These are phyloP conservation scores for Hyposoter dolosus DNA, from an alignment of 2,888 invertebrate genomes.

Conservation along the genomic window DNA sequence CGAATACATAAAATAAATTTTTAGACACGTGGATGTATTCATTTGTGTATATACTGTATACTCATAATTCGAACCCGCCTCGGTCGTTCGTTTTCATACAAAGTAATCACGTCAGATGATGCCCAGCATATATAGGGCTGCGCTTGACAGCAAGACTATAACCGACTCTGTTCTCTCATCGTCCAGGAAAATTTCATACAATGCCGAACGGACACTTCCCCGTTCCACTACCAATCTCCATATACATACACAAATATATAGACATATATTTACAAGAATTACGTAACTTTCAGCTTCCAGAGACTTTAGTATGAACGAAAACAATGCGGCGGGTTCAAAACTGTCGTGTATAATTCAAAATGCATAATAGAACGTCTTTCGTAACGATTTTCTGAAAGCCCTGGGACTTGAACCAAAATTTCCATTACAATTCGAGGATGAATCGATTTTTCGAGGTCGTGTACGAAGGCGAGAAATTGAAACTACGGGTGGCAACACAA, in stretches of 20 bases:
- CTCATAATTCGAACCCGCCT: conserved; percentile 58
- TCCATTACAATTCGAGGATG: background rate
- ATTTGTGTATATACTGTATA: background rate
- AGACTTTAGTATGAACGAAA: background rate
- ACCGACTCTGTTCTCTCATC: conserved; percentile 72
- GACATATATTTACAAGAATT: conserved; percentile 36
- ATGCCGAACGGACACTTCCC: conserved; percentile 31
- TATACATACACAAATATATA: conserved; percentile 1
- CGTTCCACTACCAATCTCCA: conserved; percentile 13
- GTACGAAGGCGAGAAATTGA: background rate
- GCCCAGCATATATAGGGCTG: conserved; percentile 72
- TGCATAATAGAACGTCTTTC: background rate
- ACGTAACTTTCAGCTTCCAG: conserved; percentile 61
- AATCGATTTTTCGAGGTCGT: background rate
- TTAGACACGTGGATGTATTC: background rate
- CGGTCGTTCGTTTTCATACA: conserved; percentile 77
- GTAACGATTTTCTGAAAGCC: background rate
- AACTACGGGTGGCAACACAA: background rate
- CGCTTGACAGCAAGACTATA: conserved; percentile 82
- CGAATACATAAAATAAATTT: background rate
- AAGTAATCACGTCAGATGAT: conserved; percentile 80
- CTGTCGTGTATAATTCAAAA: background rate
- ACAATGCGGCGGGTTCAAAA: background rate
- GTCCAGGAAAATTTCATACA: conserved; percentile 54
- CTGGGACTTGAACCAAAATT: background rate